A percentile compares a stretch with the other conserved stretches of the same genome.
Conservation (phyloP, 2,888 invertebrate genomes). For the Unio delphinus region DNA sequence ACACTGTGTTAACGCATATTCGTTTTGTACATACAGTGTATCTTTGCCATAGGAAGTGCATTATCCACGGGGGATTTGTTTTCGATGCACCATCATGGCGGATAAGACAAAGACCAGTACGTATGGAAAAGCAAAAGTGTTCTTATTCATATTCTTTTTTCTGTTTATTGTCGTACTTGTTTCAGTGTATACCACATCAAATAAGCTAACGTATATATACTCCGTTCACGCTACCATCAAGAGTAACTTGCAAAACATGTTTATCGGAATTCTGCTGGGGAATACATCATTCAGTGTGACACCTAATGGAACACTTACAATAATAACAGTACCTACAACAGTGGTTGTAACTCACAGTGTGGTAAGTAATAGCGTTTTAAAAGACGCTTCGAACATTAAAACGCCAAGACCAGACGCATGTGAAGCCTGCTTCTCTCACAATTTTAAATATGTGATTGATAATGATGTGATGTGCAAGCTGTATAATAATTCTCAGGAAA, state of each 20-base stretch:
- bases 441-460: slow-evolving; percentile 33
- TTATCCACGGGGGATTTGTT: no score
- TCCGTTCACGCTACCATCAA: no score
- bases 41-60: no score
- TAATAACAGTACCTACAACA: slow-evolving; percentile 7
- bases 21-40: no score
- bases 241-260: slow-evolving; percentile 44
- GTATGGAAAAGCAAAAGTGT: no score
- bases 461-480: slow-evolving; percentile 29
- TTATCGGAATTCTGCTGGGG: slow-evolving; percentile 34
- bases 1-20: no score
- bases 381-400: slow-evolving; percentile 3
- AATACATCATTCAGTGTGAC: slow-evolving; percentile 25
- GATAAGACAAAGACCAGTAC: no score
- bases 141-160: no score
- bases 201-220: no score
- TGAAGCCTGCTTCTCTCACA: slow-evolving; percentile 29
- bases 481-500: slow-evolving; percentile 2
- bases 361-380: slow-evolving; percentile 27
- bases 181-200: no score
- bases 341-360: slow-evolving; percentile 16
- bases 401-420: slow-evolving; percentile 15
- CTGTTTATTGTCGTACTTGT: no score
- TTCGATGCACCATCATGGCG: no score
- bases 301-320: slow-evolving; percentile 24